Conservation (phyloP, 1,140 invertebrate species). For the Trichoplusia ni region DNA sequence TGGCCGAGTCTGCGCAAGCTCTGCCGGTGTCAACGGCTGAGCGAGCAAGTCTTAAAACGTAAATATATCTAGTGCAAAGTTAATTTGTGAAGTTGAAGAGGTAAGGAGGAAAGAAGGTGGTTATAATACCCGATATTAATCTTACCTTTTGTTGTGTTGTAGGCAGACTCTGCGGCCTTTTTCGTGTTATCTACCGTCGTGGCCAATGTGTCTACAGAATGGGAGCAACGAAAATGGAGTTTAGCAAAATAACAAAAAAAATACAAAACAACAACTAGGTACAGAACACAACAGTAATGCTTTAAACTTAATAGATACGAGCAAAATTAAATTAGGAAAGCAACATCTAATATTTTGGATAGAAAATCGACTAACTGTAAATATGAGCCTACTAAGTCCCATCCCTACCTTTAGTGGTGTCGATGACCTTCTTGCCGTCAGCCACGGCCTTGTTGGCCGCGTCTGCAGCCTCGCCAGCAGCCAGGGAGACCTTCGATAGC, state of each 20-base stretch:
- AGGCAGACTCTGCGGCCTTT: slow-evolving; percentile 65
- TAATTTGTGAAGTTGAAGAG: slow-evolving; percentile 7
- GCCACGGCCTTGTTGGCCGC: slow-evolving; percentile 72
- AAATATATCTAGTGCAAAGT: slow-evolving; percentile 38
- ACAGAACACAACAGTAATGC: not conserved
- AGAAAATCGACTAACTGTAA: slow-evolving; percentile 16
- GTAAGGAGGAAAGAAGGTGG: not conserved
- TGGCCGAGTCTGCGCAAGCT: slow-evolving; percentile 41
- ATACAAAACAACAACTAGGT: slow-evolving; percentile 13
- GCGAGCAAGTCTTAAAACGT: too few species aligned
- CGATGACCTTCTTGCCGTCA: slow-evolving; percentile 77
- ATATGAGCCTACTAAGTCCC: slow-evolving; percentile 7
- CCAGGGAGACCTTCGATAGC: slow-evolving; percentile 71
- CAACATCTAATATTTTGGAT: slow-evolving; percentile 12
- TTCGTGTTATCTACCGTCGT: slow-evolving; percentile 70
- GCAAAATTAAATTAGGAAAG: not conserved
- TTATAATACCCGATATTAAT: not conserved
- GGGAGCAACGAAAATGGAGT: slow-evolving; percentile 37
- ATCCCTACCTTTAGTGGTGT: slow-evolving; percentile 73
- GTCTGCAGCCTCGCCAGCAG: slow-evolving; percentile 74
- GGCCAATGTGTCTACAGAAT: slow-evolving; percentile 66
- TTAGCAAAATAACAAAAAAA: slow-evolving; percentile 41
- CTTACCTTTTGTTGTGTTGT: slow-evolving; percentile 62
- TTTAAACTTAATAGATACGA: not conserved
- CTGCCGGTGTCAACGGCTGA: slow-evolving; percentile 47